Percentiles rank a stretch among this genome's conserved stretches.
These are phyloP conservation scores for Augiades crinisus DNA, from an alignment of 2,888 invertebrate genomes.

Conservation along the genomic window DNA sequence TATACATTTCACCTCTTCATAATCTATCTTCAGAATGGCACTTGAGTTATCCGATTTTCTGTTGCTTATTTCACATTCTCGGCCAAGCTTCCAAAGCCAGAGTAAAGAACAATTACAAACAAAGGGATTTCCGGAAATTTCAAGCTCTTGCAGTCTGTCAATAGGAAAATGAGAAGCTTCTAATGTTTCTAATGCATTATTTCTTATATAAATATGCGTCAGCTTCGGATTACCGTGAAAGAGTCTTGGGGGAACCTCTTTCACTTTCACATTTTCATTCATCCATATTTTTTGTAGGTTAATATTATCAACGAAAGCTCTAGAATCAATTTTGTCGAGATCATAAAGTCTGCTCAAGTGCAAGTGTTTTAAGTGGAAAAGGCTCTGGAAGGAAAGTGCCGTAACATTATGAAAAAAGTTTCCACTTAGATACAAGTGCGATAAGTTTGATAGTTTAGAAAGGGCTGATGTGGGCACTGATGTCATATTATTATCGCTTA, in stretches of 20 bases:
- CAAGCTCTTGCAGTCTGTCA: slow-evolving; percentile 87
- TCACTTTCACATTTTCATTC: slow-evolving; percentile 88
- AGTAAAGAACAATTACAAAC: slow-evolving; percentile 93
- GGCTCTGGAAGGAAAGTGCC: slow-evolving; percentile 90
- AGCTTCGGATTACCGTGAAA: slow-evolving; percentile 92
- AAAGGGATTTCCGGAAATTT: slow-evolving; percentile 91
- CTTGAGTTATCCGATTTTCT: slow-evolving; percentile 61
- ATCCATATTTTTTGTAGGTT: slow-evolving; percentile 89
- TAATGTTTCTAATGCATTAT: slow-evolving; percentile 87
- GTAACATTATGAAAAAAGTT: slow-evolving; percentile 88
- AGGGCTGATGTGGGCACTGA: slow-evolving; percentile 88
- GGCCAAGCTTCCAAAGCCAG: slow-evolving; percentile 90
- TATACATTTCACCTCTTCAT: slow-evolving; percentile 80
- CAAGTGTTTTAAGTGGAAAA: slow-evolving; percentile 89
- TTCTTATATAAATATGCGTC: slow-evolving; percentile 87
- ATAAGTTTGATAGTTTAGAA: slow-evolving; percentile 88
- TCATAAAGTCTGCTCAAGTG: slow-evolving; percentile 86
- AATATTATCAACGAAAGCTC: slow-evolving; percentile 93
- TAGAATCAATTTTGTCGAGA: slow-evolving; percentile 86
- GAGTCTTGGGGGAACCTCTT: slow-evolving; percentile 88
- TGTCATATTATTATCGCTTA: slow-evolving; percentile 92
- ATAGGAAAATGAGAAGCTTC: slow-evolving; percentile 92
- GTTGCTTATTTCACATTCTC: slow-evolving; percentile 63
- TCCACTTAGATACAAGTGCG: slow-evolving; percentile 88
- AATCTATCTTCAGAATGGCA: slow-evolving; percentile 75